Evolutionary conservation across 2,888 invertebrate species (phyloP).

Genomic region (Hydrotaea diabolus): DNA sequence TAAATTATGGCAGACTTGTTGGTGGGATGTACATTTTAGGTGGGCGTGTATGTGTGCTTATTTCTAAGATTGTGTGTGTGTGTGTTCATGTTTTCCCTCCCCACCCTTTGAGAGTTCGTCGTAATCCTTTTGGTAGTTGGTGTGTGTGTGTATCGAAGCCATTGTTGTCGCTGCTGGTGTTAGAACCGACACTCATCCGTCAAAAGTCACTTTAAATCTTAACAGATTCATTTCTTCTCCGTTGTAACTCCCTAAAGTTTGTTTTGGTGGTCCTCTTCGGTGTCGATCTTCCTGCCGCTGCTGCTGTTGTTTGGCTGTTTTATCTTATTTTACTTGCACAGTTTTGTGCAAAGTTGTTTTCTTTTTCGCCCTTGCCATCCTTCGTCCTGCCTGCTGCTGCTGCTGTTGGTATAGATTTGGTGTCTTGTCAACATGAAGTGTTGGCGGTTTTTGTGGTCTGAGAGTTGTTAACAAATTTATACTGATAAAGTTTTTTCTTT

Average conservation of each 20-base stretch:
- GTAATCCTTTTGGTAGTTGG: not conserved
- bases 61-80: not conserved
- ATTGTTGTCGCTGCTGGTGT: slow-evolving; percentile 3
- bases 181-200: slow-evolving; percentile 44
- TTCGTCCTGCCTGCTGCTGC: not conserved
- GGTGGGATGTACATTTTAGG: not conserved
- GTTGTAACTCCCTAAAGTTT: slow-evolving; percentile 27
- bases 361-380: not conserved
- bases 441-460: slow-evolving; percentile 31
- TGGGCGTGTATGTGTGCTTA: too few relatives aligned
- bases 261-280: too few relatives aligned
- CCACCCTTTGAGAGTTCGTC: not conserved
- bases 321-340: not conserved
- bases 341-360: slow-evolving; percentile 10
- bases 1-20: slow-evolving; percentile 5
- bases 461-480: slow-evolving; percentile 47
- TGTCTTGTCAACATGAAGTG: slow-evolving; percentile 39
- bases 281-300: not conserved
- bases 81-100: not conserved
- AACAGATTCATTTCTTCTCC: slow-evolving; percentile 22
- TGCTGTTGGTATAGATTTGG: slow-evolving; percentile 4
- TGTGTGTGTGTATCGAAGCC: not conserved
- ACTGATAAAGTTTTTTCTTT: slow-evolving; percentile 15
- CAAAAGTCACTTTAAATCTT: slow-evolving; percentile 47
- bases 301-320: not conserved